Conservation (phyloP, 2,113 vertebrate species). For the Stigmatopora argus region DNA sequence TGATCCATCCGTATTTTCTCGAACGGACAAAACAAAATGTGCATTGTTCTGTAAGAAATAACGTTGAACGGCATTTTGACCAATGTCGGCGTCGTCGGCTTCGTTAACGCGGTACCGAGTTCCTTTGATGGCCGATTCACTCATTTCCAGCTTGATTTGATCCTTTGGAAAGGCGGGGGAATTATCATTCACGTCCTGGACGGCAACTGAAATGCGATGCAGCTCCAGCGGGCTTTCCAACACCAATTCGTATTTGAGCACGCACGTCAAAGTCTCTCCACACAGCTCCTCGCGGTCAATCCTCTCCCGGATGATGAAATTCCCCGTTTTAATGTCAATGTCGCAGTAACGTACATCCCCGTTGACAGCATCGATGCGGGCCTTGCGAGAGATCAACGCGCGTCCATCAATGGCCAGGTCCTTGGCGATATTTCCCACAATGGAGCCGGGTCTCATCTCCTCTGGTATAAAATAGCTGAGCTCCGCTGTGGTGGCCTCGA, state of each 20-base stretch:
- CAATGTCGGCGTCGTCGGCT: conserved; percentile 66
- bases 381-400: conserved; percentile 53
- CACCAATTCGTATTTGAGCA: conserved; percentile 53
- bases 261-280: conserved; percentile 46
- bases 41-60: conserved; percentile 55
- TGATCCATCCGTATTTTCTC: conserved; percentile 36
- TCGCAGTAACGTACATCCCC: conserved; percentile 35
- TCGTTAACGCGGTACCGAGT: conserved; percentile 55
- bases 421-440: conserved; percentile 71
- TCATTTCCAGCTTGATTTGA: conserved; percentile 34
- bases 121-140: conserved; percentile 50
- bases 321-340: conserved; percentile 36
- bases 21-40: conserved; percentile 51
- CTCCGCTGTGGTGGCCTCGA: conserved; percentile 34
- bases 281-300: conserved; percentile 59
- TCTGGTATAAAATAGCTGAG: conserved; percentile 64
- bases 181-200: conserved; percentile 70
- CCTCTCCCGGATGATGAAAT: conserved; percentile 41
- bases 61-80: conserved; percentile 58
- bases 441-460: conserved; percentile 65
- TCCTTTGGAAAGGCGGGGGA: conserved; percentile 34
- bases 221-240: conserved; percentile 62
- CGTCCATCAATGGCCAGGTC: conserved; percentile 60
- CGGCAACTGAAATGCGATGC: conserved; percentile 43
- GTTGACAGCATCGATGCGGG: conserved; percentile 41